Percentiles rank a stretch among this genome's conserved stretches.
These are phyloP conservation scores for Semnornis frantzii DNA, from an alignment of 2,113 vertebrate species.

Conservation along the genomic window DNA sequence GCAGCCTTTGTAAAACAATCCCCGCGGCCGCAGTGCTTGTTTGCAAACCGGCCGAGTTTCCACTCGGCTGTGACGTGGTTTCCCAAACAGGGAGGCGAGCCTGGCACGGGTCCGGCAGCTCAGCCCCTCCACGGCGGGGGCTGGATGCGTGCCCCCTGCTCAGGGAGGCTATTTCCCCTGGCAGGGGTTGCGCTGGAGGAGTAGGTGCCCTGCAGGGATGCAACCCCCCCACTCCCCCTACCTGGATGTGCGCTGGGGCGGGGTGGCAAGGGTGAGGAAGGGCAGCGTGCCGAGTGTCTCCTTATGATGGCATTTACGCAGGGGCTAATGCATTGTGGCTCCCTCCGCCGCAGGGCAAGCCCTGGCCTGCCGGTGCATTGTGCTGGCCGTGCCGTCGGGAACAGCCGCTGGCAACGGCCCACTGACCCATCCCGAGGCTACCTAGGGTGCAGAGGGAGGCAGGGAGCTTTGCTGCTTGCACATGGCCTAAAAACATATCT, in stretches of 20 bases:
- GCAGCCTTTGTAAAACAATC: slow-evolving; percentile 28
- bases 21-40: neutral
- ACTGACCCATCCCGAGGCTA: slow-evolving; percentile 13
- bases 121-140: neutral
- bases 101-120: neutral
- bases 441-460: neutral
- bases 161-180: accelerated
- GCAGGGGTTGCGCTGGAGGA: neutral
- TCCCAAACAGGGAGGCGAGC: neutral
- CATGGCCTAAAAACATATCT: accelerated
- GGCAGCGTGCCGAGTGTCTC: neutral
- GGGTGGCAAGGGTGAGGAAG: neutral
- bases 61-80: neutral
- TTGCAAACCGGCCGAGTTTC: slow-evolving; percentile 2
- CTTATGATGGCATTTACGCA: neutral
- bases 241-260: accelerated
- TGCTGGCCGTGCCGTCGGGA: neutral
- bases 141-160: neutral
- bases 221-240: neutral
- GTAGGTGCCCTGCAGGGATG: neutral
- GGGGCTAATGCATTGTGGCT: neutral
- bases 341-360: slow-evolving; percentile 40
- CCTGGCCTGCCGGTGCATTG: slow-evolving; percentile 62
- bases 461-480: neutral
- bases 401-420: slow-evolving; percentile 50